Conservation (phyloP, 2,797 vertebrate genomes). For the Acridotheres tristis region DNA sequence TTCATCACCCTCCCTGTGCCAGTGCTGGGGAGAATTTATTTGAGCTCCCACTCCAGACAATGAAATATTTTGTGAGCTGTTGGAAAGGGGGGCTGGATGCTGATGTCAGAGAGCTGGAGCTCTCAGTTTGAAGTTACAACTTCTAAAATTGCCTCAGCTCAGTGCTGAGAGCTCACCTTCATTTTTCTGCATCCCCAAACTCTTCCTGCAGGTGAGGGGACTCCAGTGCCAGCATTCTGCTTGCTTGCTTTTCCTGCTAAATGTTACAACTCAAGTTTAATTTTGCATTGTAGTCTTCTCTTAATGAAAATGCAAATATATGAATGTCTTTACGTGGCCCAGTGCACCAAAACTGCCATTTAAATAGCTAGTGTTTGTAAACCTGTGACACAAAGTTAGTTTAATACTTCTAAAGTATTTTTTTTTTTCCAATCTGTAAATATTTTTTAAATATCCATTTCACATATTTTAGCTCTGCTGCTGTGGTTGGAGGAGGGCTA, state of each 20-base stretch:
- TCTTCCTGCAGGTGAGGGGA: neutral
- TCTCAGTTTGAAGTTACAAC: neutral
- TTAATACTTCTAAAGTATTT: neutral
- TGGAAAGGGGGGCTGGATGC: neutral
- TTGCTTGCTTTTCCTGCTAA: neutral
- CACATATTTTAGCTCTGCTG: neutral
- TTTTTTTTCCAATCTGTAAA: neutral
- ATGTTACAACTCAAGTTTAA: neutral
- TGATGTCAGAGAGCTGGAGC: neutral
- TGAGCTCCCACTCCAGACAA: accelerated
- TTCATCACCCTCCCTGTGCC: neutral
- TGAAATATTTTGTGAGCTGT: neutral
- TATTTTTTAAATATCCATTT: neutral
- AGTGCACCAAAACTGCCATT: neutral
- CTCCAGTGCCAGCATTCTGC: neutral
- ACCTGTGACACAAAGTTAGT: neutral
- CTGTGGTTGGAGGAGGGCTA: neutral
- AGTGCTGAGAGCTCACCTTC: neutral
- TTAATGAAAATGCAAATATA: neutral
- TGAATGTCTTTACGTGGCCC: neutral
- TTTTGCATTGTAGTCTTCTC: neutral
- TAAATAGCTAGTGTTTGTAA: neutral
- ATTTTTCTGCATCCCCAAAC: neutral
- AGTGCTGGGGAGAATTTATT: neutral
- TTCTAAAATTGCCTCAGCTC: neutral